Conservation (phyloP, 2,888 invertebrate species). For the Mylabris sibirica region DNA sequence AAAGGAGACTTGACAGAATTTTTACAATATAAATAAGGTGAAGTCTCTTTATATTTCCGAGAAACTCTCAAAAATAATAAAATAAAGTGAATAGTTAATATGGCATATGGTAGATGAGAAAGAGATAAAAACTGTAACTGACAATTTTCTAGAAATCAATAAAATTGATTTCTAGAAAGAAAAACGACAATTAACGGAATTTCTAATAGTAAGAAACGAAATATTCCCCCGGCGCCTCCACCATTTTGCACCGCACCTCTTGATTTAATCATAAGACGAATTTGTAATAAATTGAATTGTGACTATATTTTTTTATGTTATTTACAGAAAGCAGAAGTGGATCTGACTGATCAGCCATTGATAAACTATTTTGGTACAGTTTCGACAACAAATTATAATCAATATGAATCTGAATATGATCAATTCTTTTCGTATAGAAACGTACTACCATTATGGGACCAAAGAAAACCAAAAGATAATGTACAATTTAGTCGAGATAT, state of each 20-base stretch:
- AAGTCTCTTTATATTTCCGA: no score
- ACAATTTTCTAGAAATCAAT: no score
- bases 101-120: no score
- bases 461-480: slow-evolving; percentile 55
- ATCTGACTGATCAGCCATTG: slow-evolving; percentile 24
- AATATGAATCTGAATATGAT: slow-evolving; percentile 52
- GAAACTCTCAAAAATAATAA: no score
- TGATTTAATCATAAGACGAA: no score
- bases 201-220: no score
- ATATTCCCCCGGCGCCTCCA: background rate
- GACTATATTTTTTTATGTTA: background rate
- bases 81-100: no score
- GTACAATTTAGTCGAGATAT: slow-evolving; percentile 52
- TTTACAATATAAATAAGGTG: no score
- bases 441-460: slow-evolving; percentile 55
- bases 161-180: no score
- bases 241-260: background rate
- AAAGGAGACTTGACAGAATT: no score
- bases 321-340: slow-evolving; percentile 42
- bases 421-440: slow-evolving; percentile 57
- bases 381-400: background rate
- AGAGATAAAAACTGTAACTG: no score
- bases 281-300: background rate
- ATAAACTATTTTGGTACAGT: slow-evolving; percentile 56
- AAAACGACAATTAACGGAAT: no score